Evolutionary conservation across 2,113 vertebrate genomes (phyloP), one percentile per base, ranked within the genome.

Genomic region (Microcebus lehilahytsara): DNA sequence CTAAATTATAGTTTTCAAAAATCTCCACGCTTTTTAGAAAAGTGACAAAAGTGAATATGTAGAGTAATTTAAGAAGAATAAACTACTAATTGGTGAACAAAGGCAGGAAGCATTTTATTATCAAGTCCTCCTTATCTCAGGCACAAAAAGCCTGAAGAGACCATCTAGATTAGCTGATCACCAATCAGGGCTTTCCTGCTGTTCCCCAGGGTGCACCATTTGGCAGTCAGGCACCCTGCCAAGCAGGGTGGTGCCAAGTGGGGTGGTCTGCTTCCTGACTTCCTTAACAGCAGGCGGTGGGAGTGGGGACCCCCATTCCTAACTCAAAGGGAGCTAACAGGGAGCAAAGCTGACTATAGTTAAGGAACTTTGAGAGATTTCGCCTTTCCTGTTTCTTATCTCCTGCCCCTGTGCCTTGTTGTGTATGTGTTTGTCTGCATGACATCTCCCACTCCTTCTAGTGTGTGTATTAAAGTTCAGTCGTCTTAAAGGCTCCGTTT

Each of bases 131-230:
- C 14, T 1, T 3, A n/a, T 2, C 60, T 32, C 12, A 32, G 19
- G 69, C 42, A 12, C 42, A 40, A 27, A 40, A n/a, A 34, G 74
- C 32, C 51, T 27, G 6, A 16, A 40, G 1, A 13, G 37, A 30
- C 20, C 53, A 8, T 16, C 23, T 3, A 20, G 16, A 37, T 6
- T 2, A 77, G 83, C 67, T 9, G 23, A 30, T 0, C 9, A 23
- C 5, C 78, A 8, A 2, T 25, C 2, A 25, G 42, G 60, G 42
- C 5, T 66, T 46, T 27, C 32, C 3, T 19, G 0, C 1, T 1
- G 5, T 30, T 46, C 22, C 46, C 40, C 0, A 5, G 56, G 40
- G 71, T 1, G 37, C 9, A 7, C 1, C 9, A 1, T 2, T 2
- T 42, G 81, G 64, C 13, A 1, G 13, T 1, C 2, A 0, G 37